These are phyloP conservation scores for Dynastes maya DNA, from an alignment of 2,888 invertebrate species.

Conservation along the genomic window DNA sequence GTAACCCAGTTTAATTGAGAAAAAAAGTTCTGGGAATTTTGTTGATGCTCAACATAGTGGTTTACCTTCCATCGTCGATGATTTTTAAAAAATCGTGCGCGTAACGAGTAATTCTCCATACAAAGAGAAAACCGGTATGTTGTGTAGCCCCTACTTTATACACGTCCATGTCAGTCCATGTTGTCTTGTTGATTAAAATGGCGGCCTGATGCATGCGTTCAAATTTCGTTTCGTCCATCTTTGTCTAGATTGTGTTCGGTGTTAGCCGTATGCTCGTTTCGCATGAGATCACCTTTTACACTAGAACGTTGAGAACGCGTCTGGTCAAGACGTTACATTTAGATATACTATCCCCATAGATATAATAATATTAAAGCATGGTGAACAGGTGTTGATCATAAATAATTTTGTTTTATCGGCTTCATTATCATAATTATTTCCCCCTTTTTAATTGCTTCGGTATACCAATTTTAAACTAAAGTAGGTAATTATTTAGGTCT, in stretches of 20 bases:
- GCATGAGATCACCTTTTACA: conserved; percentile 44
- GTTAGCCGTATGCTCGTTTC: conserved; percentile 19
- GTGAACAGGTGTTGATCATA: conserved; percentile 40
- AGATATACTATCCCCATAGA: not conserved
- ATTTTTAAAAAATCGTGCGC: conserved; percentile 11
- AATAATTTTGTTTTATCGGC: conserved; percentile 38
- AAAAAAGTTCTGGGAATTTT: conserved; percentile 8
- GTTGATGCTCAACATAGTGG: not conserved
- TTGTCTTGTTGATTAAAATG: conserved; percentile 50
- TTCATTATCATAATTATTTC: conserved; percentile 17
- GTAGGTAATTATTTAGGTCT: not conserved
- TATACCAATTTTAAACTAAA: not conserved
- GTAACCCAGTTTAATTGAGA: conserved; percentile 60
- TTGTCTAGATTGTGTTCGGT: conserved; percentile 37
- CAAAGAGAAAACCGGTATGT: conserved; percentile 44
- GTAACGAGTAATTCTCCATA: conserved; percentile 36
- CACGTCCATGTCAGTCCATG: conserved; percentile 38
- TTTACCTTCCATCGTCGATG: conserved; percentile 12
- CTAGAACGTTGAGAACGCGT: conserved; percentile 18
- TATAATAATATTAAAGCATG: not conserved
- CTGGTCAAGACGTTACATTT: conserved; percentile 4
- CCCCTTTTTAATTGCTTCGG: conserved; percentile 21
- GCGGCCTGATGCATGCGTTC: conserved; percentile 49
- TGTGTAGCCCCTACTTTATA: conserved; percentile 43
- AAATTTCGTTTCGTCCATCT: conserved; percentile 49